phyloP scores from a whole-genome alignment of 2,888 invertebrate species.

The Choreutis nemorana region DNA sequence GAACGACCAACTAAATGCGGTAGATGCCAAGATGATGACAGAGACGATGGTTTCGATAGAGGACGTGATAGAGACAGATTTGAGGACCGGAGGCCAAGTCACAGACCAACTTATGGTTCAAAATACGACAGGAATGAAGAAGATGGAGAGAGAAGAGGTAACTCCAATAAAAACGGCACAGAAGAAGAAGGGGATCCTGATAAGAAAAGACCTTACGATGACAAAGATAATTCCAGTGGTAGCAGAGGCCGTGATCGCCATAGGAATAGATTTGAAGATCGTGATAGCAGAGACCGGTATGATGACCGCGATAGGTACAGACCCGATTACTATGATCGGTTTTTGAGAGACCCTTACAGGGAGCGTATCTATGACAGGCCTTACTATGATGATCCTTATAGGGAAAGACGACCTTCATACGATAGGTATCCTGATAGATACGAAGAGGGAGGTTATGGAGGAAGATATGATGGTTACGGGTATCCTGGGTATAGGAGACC shows the following conservation, averaged over 20 bases:
- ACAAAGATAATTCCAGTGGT: constrained; percentile 25
- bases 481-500: constrained; percentile 33
- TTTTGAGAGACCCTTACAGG: constrained; percentile 43
- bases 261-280: constrained; percentile 22
- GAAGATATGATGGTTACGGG: constrained; percentile 25
- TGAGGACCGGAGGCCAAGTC: constrained; percentile 25
- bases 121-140: constrained; percentile 27
- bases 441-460: constrained; percentile 17
- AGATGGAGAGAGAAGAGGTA: constrained; percentile 21
- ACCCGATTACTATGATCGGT: constrained; percentile 52
- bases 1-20: constrained; percentile 38
- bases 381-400: constrained; percentile 35
- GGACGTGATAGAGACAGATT: constrained; percentile 21
- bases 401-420: constrained; percentile 34
- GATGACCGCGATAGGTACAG: constrained; percentile 48
- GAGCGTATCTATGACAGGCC: constrained; percentile 29
- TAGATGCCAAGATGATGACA: constrained; percentile 21
- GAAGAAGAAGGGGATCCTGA: constrained; percentile 32
- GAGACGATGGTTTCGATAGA: constrained; percentile 3
- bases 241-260: constrained; percentile 30
- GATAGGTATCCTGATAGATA: constrained; percentile 35
- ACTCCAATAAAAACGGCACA: constrained; percentile 32
- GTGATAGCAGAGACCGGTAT: constrained; percentile 31
- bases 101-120: constrained; percentile 40
- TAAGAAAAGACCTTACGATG: constrained; percentile 29